Percentiles rank a stretch among this genome's conserved stretches.
These are phyloP conservation scores for Podargus strigoides DNA, from an alignment of 2,797 vertebrate species.

Conservation along the genomic window DNA sequence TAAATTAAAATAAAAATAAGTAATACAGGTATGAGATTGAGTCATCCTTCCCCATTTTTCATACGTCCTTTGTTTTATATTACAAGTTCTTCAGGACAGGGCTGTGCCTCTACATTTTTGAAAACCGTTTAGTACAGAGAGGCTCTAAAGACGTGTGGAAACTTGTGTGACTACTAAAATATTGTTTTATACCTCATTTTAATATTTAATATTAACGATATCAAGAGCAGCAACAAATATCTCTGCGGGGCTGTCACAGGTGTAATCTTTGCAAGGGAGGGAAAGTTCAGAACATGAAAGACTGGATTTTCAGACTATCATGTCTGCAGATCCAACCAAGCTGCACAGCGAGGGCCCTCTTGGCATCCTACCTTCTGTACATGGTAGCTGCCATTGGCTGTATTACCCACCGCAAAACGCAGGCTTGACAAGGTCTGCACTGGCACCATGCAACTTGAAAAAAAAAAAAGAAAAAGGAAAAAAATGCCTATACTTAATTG, in stretches of 20 bases:
- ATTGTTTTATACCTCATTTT: conserved; percentile 47
- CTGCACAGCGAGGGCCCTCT: neutral
- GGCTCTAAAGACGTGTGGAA: neutral
- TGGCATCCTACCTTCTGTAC: neutral
- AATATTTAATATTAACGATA: conserved; percentile 57
- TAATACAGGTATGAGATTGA: neutral
- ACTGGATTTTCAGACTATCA: neutral
- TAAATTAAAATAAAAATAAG: neutral
- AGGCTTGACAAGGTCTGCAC: neutral
- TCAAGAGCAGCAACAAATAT: neutral
- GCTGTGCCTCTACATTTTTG: neutral
- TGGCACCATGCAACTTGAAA: neutral
- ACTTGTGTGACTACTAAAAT: conserved; percentile 17
- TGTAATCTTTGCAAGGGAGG: neutral
- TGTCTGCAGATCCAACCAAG: neutral
- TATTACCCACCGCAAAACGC: neutral
- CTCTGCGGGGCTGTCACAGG: neutral
- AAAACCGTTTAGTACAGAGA: neutral
- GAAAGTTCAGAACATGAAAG: neutral
- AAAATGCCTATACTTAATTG: neutral
- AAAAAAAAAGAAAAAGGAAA: neutral
- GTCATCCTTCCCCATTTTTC: neutral
- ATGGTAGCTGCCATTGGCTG: neutral
- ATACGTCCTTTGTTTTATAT: neutral
- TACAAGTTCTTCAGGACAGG: neutral